These are phyloP conservation scores for Patella ulyssiponensis DNA, from an alignment of 2,888 invertebrate species.

Conservation along the genomic window DNA sequence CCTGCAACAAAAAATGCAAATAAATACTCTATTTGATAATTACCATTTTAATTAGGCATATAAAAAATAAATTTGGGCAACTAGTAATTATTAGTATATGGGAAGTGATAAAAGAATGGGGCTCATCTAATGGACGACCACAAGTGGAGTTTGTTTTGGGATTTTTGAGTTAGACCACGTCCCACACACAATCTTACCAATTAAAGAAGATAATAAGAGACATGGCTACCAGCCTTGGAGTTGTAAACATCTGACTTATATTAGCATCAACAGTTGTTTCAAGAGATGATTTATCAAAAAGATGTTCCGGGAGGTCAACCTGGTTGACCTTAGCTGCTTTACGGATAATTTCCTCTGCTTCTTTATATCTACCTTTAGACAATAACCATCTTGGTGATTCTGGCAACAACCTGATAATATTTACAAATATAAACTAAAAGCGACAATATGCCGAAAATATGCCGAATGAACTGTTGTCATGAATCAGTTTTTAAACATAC, in stretches of 20 bases:
- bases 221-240: slow-evolving; percentile 35
- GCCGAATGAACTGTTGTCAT: too few relatives aligned
- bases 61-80: too few relatives aligned
- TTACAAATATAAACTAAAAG: too few relatives aligned
- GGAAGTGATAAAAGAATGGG: too few relatives aligned
- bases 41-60: too few relatives aligned
- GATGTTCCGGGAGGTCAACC: neutral
- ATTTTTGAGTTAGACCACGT: too few relatives aligned
- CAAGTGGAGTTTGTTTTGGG: too few relatives aligned
- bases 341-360: slow-evolving; percentile 40
- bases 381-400: slow-evolving; percentile 54
- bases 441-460: too few relatives aligned
- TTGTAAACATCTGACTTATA: slow-evolving; percentile 34
- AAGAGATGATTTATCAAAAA: slow-evolving; percentile 1
- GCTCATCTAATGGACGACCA: too few relatives aligned
- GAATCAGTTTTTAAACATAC: too few relatives aligned
- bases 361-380: slow-evolving; percentile 29
- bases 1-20: slow-evolving; percentile 68
- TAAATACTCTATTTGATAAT: too few relatives aligned
- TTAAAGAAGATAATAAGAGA: slow-evolving; percentile 74
- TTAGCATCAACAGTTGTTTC: slow-evolving; percentile 15
- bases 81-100: too few relatives aligned
- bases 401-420: slow-evolving; percentile 35
- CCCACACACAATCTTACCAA: slow-evolving; percentile 73
- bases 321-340: slow-evolving; percentile 44